Percentiles rank a stretch among this genome's conserved stretches.
Conservation (phyloP, 2,113 vertebrate species). For the zebrafish (Danio rerio) region DNA sequence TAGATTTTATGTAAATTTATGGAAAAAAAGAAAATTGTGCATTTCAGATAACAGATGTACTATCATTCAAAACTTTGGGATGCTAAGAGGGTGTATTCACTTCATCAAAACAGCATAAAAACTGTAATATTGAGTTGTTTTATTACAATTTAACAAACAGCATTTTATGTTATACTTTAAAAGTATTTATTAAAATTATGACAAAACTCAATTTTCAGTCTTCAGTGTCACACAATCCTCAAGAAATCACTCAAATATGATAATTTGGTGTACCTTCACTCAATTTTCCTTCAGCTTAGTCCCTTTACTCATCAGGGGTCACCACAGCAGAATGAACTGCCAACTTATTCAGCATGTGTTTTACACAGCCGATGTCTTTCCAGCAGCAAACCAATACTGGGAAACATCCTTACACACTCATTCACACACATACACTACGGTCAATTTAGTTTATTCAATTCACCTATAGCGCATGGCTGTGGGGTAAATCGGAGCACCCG, state of each 20-base stretch:
- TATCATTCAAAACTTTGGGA: background rate
- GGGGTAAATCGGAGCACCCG: no score
- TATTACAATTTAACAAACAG: background rate
- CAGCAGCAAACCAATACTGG: no score
- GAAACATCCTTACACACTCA: no score
- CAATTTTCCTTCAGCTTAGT: no score
- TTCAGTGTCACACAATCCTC: background rate
- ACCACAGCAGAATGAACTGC: no score
- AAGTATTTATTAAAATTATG: background rate
- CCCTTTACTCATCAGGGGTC: no score
- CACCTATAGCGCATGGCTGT: no score
- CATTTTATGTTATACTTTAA: background rate
- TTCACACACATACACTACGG: no score
- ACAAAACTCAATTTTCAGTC: background rate
- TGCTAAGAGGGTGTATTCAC: background rate
- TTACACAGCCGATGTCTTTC: no score
- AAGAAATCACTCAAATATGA: background rate
- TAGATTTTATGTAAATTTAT: background rate
- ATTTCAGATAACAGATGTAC: background rate
- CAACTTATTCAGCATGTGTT: no score
- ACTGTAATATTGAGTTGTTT: background rate
- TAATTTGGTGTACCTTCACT: no score
- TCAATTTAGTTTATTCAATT: no score
- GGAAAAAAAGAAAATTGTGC: background rate
- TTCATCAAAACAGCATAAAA: background rate